Base-by-base conservation (phyloP, 2,888 invertebrate genomes). In the Pomacea canaliculata region DNA sequence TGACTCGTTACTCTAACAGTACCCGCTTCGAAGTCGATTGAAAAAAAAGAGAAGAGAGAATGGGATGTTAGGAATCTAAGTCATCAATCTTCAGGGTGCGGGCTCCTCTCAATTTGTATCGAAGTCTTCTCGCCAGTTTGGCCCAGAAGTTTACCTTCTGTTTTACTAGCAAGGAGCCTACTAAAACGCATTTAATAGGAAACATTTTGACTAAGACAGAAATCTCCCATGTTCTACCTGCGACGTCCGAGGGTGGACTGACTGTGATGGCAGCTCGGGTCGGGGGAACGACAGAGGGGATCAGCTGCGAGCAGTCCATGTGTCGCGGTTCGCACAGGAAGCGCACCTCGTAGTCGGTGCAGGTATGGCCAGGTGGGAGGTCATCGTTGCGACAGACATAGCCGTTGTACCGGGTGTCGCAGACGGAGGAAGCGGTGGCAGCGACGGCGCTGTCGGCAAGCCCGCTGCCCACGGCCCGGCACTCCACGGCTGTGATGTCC, bases 351-450 rank as follows among this genome's bases (percentile, higher is more conserved):
- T 79, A 83, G 73, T 83, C 80, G 59, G 70, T 66, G 76, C 82
- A 83, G 63, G 65, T 70, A 63, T 82, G 76, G 0, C 80, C 82
- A 16, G 72, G 70, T 8, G 76, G 76, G 70, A 85, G 84, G 67
- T 83, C 80, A 23, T 76, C 78, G 73, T 85, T 80, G 73, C 82
- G 80, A 79, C 87, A 87, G n/a, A 79, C 81, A 51, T 86, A 81
- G 37, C 88, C 88, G 70, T 82, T 80, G 71, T 80, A 69, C n/a
- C 63, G 80, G 63, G 85, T 71, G 82, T 94, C 94, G 88, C 97
- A 97, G 51, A 56, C 51, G 16, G 51, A 10, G 51, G 51, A 13
- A 83, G 94, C 94, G 0, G 94, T 95, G 86, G 95, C 93, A 74
- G 95, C 93, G 0, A 94, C 94, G 12, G 46, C 16, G 13, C 49